Conservation (phyloP, 1,140 invertebrate genomes). For the Formica exsecta region DNA sequence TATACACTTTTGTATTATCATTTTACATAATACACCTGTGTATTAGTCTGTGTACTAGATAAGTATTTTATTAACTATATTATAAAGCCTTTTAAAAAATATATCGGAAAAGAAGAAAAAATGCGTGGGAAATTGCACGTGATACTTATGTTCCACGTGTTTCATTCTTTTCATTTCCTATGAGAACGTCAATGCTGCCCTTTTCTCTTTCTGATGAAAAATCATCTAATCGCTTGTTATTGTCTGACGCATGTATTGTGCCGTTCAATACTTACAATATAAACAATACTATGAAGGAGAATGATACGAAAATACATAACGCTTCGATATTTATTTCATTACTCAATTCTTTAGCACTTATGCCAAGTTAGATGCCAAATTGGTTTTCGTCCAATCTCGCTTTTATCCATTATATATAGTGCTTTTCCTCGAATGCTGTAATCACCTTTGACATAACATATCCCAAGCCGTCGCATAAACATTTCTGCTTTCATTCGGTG, state of each 20-base stretch:
- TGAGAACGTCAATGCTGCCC: slow-evolving; percentile 26
- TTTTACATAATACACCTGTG: background rate
- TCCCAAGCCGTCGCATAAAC: slow-evolving; percentile 16
- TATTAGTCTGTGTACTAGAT: slow-evolving; percentile 20
- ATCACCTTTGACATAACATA: slow-evolving; percentile 1
- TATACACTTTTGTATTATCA: too few species aligned
- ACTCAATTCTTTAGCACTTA: slow-evolving; percentile 9
- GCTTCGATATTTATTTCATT: slow-evolving; percentile 54
- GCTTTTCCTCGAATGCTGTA: background rate
- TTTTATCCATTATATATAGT: background rate
- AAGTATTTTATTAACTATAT: background rate
- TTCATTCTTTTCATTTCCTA: slow-evolving; percentile 25
- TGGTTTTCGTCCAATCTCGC: slow-evolving; percentile 18
- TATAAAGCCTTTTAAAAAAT: background rate
- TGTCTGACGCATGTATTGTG: slow-evolving; percentile 18
- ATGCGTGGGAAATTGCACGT: slow-evolving; percentile 43
- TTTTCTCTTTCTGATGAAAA: slow-evolving; percentile 36
- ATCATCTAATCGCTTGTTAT: slow-evolving; percentile 28
- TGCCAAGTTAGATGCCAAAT: slow-evolving; percentile 23
- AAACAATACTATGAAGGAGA: background rate
- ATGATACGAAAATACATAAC: background rate
- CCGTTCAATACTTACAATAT: background rate
- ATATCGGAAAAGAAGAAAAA: background rate
- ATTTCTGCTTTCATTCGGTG: background rate
- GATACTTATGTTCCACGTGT: slow-evolving; percentile 25